Conservation (phyloP, 2,797 vertebrate genomes). For the Clarias fuscus region DNA sequence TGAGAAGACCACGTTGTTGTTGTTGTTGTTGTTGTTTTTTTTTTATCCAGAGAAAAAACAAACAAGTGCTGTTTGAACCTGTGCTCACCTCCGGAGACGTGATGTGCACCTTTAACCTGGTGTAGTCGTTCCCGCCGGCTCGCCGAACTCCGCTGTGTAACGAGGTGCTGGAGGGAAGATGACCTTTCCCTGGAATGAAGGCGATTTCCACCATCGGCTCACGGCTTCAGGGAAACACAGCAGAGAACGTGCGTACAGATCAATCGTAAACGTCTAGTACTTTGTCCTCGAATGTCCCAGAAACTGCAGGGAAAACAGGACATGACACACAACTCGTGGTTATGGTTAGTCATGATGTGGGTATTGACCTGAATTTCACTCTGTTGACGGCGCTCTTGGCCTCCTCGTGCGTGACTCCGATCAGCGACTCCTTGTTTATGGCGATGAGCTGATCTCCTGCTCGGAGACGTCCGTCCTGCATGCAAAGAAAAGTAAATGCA, state of each 20-base stretch:
- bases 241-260: neutral
- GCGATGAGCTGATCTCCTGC: conserved; percentile 88
- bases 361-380: conserved; percentile 79
- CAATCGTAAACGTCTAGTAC: neutral
- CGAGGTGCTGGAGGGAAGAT: conserved; percentile 71
- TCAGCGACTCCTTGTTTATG: conserved; percentile 87
- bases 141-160: conserved; percentile 75
- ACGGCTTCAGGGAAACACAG: conserved; percentile 67
- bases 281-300: neutral
- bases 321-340: neutral
- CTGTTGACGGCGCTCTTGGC: conserved; percentile 83
- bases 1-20: conserved; percentile 24
- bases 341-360: neutral
- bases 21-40: neutral
- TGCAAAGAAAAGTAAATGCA: neutral
- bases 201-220: conserved; percentile 82
- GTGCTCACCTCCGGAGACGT: conserved; percentile 82
- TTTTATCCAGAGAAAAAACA: neutral
- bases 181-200: conserved; percentile 85
- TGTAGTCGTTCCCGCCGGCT: conserved; percentile 73
- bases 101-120: conserved; percentile 82
- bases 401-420: conserved; percentile 87
- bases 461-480: conserved; percentile 85
- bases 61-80: neutral
- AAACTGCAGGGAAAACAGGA: neutral